Evolutionary conservation across 2,888 invertebrate genomes (phyloP), one percentile per base, ranked within the genome.

Genomic region (Apamea crenata): DNA sequence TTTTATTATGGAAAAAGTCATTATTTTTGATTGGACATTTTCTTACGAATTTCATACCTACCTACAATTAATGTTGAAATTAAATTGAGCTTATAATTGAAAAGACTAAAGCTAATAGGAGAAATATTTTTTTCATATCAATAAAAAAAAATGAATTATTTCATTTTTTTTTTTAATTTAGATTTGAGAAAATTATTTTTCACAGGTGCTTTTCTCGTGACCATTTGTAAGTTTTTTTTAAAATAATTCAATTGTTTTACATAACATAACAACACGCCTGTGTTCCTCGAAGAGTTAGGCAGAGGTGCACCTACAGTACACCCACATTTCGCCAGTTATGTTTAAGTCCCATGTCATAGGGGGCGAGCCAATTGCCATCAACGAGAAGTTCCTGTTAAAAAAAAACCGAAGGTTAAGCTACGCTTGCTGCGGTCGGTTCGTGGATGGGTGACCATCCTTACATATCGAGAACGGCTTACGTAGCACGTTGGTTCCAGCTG

Each of bases 171-270:
- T 14, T 61, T 4, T 0, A 40, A 44, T 44, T 40, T 40, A 53
- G 36, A 1, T 32, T 69, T 78, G 81, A 18, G 21, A 14, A 18
- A 44, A 16, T 6, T 25, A 14, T 12, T 32, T 63, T 36, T 18
- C 2, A 32, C 44, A 14, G 0, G 21, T 29, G 44, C 53, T 63
- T 12, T 63, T 72, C 14, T 79, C 18, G n/a, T n/a, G 8, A 63
- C 12, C 12, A 14, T 72, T 29, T 21, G 78, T 79, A 72, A 79
- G 78, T 77, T 50, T 32, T 50, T 29, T 14, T n/a, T 63, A 18
- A 21, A 21, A 32, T 36, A 25, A 25, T 36, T 65, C 36, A 5
- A 36, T 12, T 65, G 21, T 21, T 32, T 21, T 36, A 12, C 1
- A 25, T 21, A 65, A 21, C 32, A 32, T 4, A 32, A 63, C 10